Evolutionary conservation across 2,888 invertebrate species (phyloP), one percentile per base, ranked within the genome.

Genomic region (Amiota minor): DNA sequence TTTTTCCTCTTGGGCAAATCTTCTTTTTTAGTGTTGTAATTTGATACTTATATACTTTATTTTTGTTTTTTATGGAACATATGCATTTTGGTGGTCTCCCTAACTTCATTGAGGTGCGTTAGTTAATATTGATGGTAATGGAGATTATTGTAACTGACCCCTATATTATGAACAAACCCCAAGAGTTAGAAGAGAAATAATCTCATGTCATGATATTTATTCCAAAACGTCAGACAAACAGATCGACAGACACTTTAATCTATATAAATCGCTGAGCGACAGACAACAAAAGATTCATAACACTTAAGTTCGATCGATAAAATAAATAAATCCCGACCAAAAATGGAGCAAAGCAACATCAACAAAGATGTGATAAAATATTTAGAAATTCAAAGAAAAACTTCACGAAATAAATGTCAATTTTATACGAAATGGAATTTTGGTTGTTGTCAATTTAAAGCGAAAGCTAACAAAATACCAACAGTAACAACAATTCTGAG

Each of bases 1-100:
- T 35, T 35, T 35, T 6, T 4, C 35, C 64, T 74, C 55, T 50
- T 55, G 71, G 68, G 62, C 71, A 55, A 67, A 67, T 56, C 35
- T 6, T 35, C 6, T 35, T 35, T 35, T 35, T 35, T 67, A 75
- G 72, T 77, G 76, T 75, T 77, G 82, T 82, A 83, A 82, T 85
- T 73, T 23, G 85, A 81, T 81, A 83, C 74, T 59, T 74, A 72
- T 6, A 35, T 8, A 35, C 6, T 6, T 35, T 35, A 4, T 50
- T 50, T 50, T 50, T 50, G 1, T 1, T 50, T 2, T 50, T 53
- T 53, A n/a, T 53, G 12, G 3, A 6, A 3, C 12, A 53, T 53
- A n/a, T 35, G 35, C 35, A 35, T 8, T 35, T 35, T 6, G 35
- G 35, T 35, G 35, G 35, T 35, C 35, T 8, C 35, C 35, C 6